phyloP scores from a whole-genome alignment of 2,888 invertebrate species.

The Cheilosia vulpina region DNA sequence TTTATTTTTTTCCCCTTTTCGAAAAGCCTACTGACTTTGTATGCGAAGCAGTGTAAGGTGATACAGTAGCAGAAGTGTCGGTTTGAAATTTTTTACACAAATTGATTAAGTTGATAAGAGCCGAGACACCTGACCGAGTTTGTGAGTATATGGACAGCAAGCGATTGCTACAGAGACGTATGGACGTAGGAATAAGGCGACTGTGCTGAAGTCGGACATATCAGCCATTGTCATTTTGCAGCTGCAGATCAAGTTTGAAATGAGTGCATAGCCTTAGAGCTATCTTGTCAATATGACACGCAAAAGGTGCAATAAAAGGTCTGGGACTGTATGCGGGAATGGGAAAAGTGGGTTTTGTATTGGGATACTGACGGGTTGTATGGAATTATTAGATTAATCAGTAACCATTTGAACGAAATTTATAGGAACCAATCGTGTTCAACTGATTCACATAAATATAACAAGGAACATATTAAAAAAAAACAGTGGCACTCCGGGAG shows the following conservation, averaged over 20 bases:
- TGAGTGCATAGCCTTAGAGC: no score
- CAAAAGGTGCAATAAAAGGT: no score
- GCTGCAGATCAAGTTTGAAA: not conserved
- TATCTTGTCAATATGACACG: no score
- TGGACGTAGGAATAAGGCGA: not conserved
- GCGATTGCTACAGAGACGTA: not conserved
- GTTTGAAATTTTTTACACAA: not conserved
- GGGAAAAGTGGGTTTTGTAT: no score
- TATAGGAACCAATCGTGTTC: no score
- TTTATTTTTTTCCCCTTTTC: not conserved
- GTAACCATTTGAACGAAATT: no score
- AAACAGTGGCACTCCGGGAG: no score
- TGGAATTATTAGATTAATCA: no score
- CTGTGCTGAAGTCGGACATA: not conserved
- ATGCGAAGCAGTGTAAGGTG: not conserved
- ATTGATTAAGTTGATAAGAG: constrained; percentile 2
- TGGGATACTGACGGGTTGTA: no score
- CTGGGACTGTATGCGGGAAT: no score
- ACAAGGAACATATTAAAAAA: no score
- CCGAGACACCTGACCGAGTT: constrained; percentile 12
- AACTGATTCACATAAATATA: no score
- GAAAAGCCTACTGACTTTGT: constrained; percentile 25
- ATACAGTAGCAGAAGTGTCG: not conserved
- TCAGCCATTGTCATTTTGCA: not conserved
- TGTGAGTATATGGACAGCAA: not conserved